Evolutionary conservation across 35 echinoderm and acorn worm genomes (phyloP), one percentile per base, ranked within the genome.

Genomic region (Ptychodera flava): DNA sequence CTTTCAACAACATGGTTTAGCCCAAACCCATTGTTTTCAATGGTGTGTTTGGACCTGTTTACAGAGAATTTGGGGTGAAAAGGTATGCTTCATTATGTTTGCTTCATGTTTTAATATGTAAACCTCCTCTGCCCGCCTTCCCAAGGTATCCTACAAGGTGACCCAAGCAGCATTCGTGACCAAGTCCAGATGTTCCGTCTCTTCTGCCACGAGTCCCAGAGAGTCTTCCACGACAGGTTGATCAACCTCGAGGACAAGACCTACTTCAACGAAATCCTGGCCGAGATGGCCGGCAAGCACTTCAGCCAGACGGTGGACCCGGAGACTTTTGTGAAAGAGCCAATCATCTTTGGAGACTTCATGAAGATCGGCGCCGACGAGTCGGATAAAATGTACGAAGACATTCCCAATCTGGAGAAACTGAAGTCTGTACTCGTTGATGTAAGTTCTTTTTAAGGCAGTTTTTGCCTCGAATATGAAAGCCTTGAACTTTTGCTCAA

Each of bases 291-390:
- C 31, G 87, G 88, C 88, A 94, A 94, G 75, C 90, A 98, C 81
- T 98, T 98, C 86, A 92, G 92, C 45, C 90, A 94, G 79, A 91
- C 84, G 76, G 33, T 98, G 1, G 95, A 98, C 0, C 88, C 89
- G 0, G 93, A 91, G 35, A 88, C 86, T 32, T 98, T 98, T 81
- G 88, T 88, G 30, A 98, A 86, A 29, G 93, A 88, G 10, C 95
- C 95, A 1, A 98, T 98, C 83, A 98, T 98, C 90, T 98, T 98
- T 81, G 95, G 95, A 16, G 95, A 98, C 78, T 98, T 98, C 78
- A 98, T 98, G 95, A 98, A 98, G 90, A 94, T 94, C 92, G 95
- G 95, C 22, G 95, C 95, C 0, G 95, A 98, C 16, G 84, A 85
- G 30, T 80, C 78, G 0, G 95, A 98, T 78, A 88, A 83, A 38